phyloP scores from a whole-genome alignment of 2,113 vertebrate species.

The Andinoacara biseriatus region DNA sequence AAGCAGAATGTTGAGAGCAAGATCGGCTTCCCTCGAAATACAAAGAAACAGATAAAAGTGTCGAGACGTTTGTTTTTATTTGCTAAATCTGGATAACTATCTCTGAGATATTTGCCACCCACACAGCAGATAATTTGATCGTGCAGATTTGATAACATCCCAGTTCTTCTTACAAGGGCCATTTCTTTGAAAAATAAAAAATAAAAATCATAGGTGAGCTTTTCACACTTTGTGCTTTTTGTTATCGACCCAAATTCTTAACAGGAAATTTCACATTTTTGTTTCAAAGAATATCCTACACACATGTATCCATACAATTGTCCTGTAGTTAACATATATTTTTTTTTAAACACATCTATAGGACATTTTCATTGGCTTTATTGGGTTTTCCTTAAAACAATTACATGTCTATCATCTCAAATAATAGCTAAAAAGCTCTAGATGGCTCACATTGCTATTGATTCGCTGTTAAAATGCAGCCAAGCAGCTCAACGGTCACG shows the following conservation, averaged over 20 bases:
- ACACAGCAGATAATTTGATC: not conserved
- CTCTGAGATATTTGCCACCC: not conserved
- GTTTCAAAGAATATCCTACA: too few relatives aligned
- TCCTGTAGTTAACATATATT: not conserved
- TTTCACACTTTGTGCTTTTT: not conserved
- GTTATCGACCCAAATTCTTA: accelerated
- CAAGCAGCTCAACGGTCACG: not conserved
- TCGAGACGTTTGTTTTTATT: not conserved
- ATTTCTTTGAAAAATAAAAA: not conserved
- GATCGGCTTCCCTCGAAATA: not conserved
- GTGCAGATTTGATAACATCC: not conserved
- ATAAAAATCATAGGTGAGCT: too few relatives aligned
- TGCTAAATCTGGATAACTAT: not conserved
- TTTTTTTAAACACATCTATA: not conserved
- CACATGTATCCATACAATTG: too few relatives aligned
- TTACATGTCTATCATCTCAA: not conserved
- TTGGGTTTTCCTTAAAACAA: not conserved
- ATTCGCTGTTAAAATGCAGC: not conserved
- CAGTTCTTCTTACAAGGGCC: not conserved
- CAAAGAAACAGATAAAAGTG: not conserved
- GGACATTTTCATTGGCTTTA: not conserved
- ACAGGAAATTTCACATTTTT: not conserved
- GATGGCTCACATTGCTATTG: not conserved
- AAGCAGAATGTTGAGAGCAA: not conserved
- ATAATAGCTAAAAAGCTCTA: not conserved